phyloP scores from a whole-genome alignment of 2,888 invertebrate genomes.

The Dorcus hopei region DNA sequence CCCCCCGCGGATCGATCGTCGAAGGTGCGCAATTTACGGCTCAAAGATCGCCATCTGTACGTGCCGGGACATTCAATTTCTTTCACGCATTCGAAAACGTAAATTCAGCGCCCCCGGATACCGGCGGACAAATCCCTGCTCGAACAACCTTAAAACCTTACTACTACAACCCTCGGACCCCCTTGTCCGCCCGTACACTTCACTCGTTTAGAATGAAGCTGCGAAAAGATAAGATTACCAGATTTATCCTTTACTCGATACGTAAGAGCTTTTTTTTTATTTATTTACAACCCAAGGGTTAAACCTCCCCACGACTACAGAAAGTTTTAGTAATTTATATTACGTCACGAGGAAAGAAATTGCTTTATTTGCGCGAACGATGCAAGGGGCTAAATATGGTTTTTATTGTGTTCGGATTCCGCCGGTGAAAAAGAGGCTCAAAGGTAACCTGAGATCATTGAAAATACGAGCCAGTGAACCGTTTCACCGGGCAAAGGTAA shows the following conservation, averaged over 20 bases:
- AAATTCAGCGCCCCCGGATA: conserved; percentile 32
- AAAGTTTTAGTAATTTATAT: no score
- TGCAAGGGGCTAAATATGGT: no score
- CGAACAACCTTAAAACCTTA: not conserved
- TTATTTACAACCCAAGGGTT: no score
- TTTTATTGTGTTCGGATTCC: no score
- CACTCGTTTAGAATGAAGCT: not conserved
- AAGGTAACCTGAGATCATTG: no score
- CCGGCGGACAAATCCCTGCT: conserved; percentile 9
- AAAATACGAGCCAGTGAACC: no score
- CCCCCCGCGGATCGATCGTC: conserved; percentile 26
- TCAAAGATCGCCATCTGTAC: conserved; percentile 28
- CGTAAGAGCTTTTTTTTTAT: not conserved
- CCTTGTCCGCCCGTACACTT: not conserved
- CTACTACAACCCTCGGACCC: not conserved
- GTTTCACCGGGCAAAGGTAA: no score
- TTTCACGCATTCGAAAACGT: conserved; percentile 37
- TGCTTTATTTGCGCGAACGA: no score
- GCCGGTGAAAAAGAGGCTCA: no score
- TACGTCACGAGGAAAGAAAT: no score
- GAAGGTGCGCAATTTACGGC: conserved; percentile 4
- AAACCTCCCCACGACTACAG: no score
- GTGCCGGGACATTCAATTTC: conserved; percentile 39
- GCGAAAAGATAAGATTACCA: not conserved
- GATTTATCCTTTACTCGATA: not conserved